phyloP scores from a whole-genome alignment of 2,797 vertebrate genomes.

The Simalia tracyae region DNA sequence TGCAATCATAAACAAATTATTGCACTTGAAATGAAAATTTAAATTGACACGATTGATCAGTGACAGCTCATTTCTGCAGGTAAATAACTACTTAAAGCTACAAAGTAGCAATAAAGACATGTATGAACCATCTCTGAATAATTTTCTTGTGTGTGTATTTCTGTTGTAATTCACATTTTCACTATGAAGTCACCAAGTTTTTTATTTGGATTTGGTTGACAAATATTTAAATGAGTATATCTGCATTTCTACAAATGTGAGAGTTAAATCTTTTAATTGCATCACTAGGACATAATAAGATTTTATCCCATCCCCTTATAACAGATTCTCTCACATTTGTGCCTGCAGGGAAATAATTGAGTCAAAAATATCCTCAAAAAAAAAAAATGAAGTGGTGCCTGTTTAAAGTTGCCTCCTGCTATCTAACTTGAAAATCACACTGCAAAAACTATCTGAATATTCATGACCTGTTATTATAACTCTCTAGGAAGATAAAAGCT shows the following conservation, averaged over 20 bases:
- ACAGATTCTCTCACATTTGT: slow-evolving; percentile 11
- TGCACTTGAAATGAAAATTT: background rate
- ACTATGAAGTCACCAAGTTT: background rate
- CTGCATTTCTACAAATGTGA: background rate
- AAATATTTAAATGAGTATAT: background rate
- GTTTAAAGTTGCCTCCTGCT: slow-evolving; percentile 26
- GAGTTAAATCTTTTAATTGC: slow-evolving; percentile 12
- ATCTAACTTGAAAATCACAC: slow-evolving; percentile 47
- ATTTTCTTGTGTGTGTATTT: too few relatives aligned
- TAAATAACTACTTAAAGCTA: background rate
- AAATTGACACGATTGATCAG: background rate
- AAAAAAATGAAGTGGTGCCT: slow-evolving; percentile 33
- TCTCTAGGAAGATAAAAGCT: slow-evolving; percentile 26
- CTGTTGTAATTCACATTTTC: too few relatives aligned
- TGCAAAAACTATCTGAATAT: slow-evolving; percentile 49
- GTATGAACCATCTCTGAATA: background rate
- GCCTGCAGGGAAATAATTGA: slow-evolving; percentile 46
- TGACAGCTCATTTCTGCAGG: background rate
- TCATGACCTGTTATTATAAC: slow-evolving; percentile 15
- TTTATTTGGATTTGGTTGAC: background rate
- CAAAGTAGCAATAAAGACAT: too few relatives aligned
- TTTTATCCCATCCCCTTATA: background rate
- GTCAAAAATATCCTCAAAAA: slow-evolving; percentile 34
- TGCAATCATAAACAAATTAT: background rate
- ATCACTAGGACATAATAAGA: background rate